phyloP scores from a whole-genome alignment of 1,140 invertebrate genomes.

The Drosophila arawakana region DNA sequence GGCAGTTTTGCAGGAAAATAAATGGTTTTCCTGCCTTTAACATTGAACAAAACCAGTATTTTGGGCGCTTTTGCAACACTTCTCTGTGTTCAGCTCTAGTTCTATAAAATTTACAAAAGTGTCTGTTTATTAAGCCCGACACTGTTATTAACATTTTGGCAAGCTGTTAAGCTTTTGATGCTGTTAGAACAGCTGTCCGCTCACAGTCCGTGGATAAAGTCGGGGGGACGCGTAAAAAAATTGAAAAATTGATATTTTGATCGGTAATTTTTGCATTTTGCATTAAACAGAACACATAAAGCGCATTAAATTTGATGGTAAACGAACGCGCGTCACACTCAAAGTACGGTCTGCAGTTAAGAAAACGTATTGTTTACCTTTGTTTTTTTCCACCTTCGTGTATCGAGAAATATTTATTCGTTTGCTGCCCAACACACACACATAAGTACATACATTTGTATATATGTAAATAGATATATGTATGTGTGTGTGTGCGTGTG shows the following conservation, averaged over 20 bases:
- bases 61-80: background rate
- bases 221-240: constrained; percentile 41
- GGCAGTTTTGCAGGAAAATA: background rate
- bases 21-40: background rate
- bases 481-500: constrained; percentile 1
- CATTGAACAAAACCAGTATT: background rate
- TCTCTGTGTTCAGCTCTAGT: background rate
- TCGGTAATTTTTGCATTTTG: constrained; percentile 63
- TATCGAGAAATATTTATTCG: constrained; percentile 56
- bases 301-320: constrained; percentile 18
- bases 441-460: constrained; percentile 40
- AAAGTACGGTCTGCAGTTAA: constrained; percentile 8
- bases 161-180: constrained; percentile 11
- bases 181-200: constrained; percentile 30
- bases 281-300: constrained; percentile 21
- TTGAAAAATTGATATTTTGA: constrained; percentile 70
- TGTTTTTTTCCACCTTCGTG: constrained; percentile 47
- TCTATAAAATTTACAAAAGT: background rate
- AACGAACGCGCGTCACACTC: constrained; percentile 15
- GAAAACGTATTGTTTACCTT: constrained; percentile 73
- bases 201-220: constrained; percentile 27
- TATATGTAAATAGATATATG: constrained; percentile 26
- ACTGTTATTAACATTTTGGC: constrained; percentile 24
- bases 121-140: background rate
- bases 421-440: constrained; percentile 16